A percentile compares a stretch with the other conserved stretches of the same genome.
phyloP scores from a whole-genome alignment of 2,797 vertebrate genomes.

The Lophius americanus region DNA sequence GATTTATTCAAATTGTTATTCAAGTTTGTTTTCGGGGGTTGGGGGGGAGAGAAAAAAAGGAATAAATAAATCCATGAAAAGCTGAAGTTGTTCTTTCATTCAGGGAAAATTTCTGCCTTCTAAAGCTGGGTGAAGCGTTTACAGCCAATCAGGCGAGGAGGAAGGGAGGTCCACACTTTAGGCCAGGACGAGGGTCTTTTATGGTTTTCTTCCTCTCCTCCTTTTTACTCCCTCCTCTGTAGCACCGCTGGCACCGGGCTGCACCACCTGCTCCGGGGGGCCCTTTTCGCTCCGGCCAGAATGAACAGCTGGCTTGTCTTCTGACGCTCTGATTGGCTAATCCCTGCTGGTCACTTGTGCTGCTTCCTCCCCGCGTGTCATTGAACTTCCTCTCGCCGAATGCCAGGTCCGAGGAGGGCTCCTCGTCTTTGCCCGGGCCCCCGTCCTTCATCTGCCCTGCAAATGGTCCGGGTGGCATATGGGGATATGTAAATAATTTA shows the following conservation, averaged over 20 bases:
- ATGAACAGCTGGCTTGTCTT: constrained; percentile 85
- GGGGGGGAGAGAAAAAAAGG: no score
- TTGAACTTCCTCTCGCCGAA: constrained; percentile 76
- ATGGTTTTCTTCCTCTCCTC: constrained; percentile 31
- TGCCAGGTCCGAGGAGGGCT: constrained; percentile 73
- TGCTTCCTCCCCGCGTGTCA: constrained; percentile 73
- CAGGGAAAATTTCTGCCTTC: constrained; percentile 49
- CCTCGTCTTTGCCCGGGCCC: constrained; percentile 46
- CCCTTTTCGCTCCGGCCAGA: constrained; percentile 76
- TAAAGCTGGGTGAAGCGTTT: constrained; percentile 28
- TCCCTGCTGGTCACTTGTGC: constrained; percentile 83
- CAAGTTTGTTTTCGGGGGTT: no score
- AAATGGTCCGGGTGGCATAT: constrained; percentile 75
- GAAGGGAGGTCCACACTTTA: constrained; percentile 28
- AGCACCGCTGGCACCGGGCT: constrained; percentile 77
- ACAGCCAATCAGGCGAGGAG: neutral
- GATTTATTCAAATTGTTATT: no score
- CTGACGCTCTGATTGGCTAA: constrained; percentile 83
- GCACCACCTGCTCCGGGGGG: constrained; percentile 79
- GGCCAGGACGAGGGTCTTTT: constrained; percentile 57
- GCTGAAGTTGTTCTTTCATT: constrained; percentile 4
- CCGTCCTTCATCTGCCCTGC: constrained; percentile 75
- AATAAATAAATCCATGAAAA: no score
- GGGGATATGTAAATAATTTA: constrained; percentile 83
- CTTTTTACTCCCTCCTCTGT: constrained; percentile 57